Percentiles rank a stretch among this genome's conserved stretches.
Evolutionary conservation across 2,888 invertebrate genomes (phyloP).

Genomic region (Chydorus sphaericus): DNA sequence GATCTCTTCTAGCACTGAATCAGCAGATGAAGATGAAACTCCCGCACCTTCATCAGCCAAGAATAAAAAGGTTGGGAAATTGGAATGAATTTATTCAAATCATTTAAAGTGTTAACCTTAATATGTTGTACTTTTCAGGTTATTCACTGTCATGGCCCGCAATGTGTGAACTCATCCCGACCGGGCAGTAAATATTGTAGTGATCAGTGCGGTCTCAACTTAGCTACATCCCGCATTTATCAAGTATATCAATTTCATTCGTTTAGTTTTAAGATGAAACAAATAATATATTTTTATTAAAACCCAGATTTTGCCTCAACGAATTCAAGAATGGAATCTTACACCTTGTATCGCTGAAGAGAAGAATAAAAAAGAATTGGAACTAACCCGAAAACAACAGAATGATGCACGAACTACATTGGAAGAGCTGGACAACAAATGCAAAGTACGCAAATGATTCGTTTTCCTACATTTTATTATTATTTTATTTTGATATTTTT

Average conservation of each 20-base stretch:
- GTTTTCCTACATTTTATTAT: no score
- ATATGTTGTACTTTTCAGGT: constrained; percentile 5
- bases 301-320: constrained; percentile 58
- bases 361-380: constrained; percentile 44
- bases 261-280: background rate
- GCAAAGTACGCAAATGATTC: no score
- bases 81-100: background rate
- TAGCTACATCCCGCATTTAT: constrained; percentile 72
- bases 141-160: constrained; percentile 82
- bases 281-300: constrained; percentile 6
- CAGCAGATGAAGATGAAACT: constrained; percentile 18
- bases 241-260: constrained; percentile 38
- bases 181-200: constrained; percentile 84
- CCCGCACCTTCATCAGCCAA: background rate
- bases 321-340: constrained; percentile 86
- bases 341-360: constrained; percentile 76
- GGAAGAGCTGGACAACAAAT: constrained; percentile 61
- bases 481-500: no score
- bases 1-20: constrained; percentile 11
- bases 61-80: background rate
- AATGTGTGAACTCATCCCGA: constrained; percentile 62
- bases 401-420: constrained; percentile 60
- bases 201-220: constrained; percentile 72
- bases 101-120: constrained; percentile 9
- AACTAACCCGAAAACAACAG: constrained; percentile 60